phyloP scores from a whole-genome alignment of 2,113 vertebrate genomes.

The Junco hyemalis region DNA sequence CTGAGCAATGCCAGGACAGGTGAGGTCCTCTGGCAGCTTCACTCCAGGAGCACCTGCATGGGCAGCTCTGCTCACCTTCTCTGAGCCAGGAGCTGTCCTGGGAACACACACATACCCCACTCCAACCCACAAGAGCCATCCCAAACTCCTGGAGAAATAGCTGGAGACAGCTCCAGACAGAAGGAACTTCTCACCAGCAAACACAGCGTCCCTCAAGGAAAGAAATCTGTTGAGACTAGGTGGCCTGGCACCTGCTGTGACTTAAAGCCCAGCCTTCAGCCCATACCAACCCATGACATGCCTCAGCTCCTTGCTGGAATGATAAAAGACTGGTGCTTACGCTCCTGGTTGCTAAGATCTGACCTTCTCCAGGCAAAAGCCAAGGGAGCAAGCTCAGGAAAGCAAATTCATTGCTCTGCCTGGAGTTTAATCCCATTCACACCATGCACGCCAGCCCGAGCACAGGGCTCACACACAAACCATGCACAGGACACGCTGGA shows the following conservation, averaged over 20 bases:
- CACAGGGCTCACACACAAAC: neutral
- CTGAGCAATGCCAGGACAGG: neutral
- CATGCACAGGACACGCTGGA: neutral
- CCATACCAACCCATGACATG: neutral
- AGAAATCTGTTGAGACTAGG: neutral
- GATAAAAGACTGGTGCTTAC: neutral
- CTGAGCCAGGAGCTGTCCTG: neutral
- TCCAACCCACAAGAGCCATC: neutral
- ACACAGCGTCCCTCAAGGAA: neutral
- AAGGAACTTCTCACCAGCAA: accelerated
- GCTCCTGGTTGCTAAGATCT: neutral
- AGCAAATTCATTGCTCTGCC: neutral
- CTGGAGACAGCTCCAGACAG: neutral
- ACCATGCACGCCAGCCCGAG: accelerated
- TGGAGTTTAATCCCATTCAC: neutral
- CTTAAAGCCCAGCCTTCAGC: neutral
- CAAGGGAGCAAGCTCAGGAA: neutral
- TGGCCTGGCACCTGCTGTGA: neutral
- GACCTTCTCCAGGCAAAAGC: neutral
- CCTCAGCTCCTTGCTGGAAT: neutral
- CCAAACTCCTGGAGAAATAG: neutral
- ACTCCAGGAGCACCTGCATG: neutral
- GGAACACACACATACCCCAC: neutral
- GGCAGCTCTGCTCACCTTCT: neutral
- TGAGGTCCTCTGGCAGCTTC: neutral